A percentile compares a stretch with the other conserved stretches of the same genome.
These are phyloP conservation scores for Montipora cactus DNA, from an alignment of 64 coral and sea anemone genomes.

Conservation along the genomic window DNA sequence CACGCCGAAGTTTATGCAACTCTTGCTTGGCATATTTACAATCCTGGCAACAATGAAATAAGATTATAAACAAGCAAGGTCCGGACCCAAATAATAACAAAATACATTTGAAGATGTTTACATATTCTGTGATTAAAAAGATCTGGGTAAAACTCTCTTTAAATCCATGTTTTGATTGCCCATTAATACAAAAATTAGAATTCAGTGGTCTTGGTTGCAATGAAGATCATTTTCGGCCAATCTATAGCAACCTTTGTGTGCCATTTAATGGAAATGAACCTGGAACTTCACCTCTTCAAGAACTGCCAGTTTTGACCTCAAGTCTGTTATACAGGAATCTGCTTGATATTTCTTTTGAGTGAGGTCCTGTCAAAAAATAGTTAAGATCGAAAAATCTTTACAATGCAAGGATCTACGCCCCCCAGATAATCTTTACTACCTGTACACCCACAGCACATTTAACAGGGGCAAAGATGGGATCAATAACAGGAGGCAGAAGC, in stretches of 20 bases:
- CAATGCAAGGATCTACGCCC: neutral
- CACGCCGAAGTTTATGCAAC: slow-evolving; percentile 57
- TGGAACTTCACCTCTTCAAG: slow-evolving; percentile 62
- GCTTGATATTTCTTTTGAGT: slow-evolving; percentile 70
- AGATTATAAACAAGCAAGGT: neutral
- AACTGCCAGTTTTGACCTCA: slow-evolving; percentile 60
- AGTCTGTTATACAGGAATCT: slow-evolving; percentile 69
- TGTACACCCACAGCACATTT: neutral
- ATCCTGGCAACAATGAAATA: slow-evolving; percentile 45
- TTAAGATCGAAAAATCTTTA: neutral
- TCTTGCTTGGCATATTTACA: slow-evolving; percentile 72
- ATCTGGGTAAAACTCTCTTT: too few species aligned
- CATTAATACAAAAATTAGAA: neutral
- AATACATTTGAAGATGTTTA: too few species aligned
- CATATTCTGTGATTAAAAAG: too few species aligned
- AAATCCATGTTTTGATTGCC: neutral
- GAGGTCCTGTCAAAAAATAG: slow-evolving; percentile 40
- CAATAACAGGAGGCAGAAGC: too few species aligned
- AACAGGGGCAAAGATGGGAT: neutral
- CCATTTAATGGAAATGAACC: neutral
- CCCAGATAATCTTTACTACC: too few species aligned
- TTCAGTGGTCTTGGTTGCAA: too few species aligned
- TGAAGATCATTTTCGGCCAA: too few species aligned
- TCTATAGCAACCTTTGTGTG: neutral
- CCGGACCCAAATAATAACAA: too few species aligned